These are phyloP conservation scores for Drosophila melanosoma DNA, from an alignment of 2,888 invertebrate genomes.

Conservation along the genomic window DNA sequence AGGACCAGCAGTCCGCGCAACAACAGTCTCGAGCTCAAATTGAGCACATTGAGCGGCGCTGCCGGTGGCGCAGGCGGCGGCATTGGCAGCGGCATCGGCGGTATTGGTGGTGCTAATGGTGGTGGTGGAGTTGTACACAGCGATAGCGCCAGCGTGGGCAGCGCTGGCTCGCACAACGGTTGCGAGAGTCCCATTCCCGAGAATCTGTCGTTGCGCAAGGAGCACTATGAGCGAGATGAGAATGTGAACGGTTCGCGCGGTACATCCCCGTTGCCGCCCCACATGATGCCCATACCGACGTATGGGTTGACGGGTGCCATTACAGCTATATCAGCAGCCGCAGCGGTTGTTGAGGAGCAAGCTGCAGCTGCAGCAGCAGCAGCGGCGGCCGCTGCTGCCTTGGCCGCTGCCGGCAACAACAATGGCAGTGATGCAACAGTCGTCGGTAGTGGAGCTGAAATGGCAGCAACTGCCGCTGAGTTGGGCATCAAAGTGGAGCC, in stretches of 20 bases:
- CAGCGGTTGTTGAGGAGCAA: slow-evolving; percentile 78
- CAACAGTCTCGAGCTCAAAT: slow-evolving; percentile 47
- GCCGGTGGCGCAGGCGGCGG: slow-evolving; percentile 1
- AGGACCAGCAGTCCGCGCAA: slow-evolving; percentile 48
- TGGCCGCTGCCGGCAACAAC: slow-evolving; percentile 45
- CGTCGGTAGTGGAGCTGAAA: slow-evolving; percentile 21
- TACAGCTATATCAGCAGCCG: slow-evolving; percentile 82
- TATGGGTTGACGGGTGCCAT: slow-evolving; percentile 84
- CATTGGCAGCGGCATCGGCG: slow-evolving; percentile 11
- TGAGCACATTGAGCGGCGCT: slow-evolving; percentile 6
- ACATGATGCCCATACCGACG: slow-evolving; percentile 77
- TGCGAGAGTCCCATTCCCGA: slow-evolving; percentile 82
- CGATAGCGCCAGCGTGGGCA: slow-evolving; percentile 65
- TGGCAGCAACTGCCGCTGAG: slow-evolving; percentile 36
- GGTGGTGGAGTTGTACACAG: slow-evolving; percentile 40
- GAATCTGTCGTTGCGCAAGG: slow-evolving; percentile 82
- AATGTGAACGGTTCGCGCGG: slow-evolving; percentile 65
- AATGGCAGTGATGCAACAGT: slow-evolving; percentile 37
- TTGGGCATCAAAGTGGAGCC: slow-evolving; percentile 72
- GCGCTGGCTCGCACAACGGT: slow-evolving; percentile 71
- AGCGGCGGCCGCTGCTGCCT: slow-evolving; percentile 51
- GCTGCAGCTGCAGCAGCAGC: slow-evolving; percentile 76
- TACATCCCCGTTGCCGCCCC: slow-evolving; percentile 68
- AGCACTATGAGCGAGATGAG: slow-evolving; percentile 64
- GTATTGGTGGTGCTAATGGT: slow-evolving; percentile 29